Conservation (phyloP, 2,888 invertebrate species). For the Drosophila helvetica region DNA sequence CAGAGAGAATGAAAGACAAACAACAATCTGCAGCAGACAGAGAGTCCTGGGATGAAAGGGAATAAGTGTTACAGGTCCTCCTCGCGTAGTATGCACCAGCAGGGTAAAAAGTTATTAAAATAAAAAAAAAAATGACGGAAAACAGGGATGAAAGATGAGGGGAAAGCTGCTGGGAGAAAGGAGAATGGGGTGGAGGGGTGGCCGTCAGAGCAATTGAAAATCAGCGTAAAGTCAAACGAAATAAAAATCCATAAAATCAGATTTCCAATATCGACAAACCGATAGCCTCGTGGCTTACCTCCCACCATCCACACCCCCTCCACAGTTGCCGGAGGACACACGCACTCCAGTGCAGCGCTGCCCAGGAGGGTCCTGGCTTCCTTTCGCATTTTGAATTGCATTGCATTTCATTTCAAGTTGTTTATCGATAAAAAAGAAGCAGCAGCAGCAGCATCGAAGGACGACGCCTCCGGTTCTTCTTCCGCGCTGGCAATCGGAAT, state of each 20-base stretch:
- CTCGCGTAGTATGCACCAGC: constrained; percentile 7
- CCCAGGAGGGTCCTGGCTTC: constrained; percentile 23
- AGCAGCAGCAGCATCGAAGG: constrained; percentile 6
- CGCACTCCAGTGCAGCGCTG: constrained; percentile 14
- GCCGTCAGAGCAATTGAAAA: constrained; percentile 63
- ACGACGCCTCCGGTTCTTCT: constrained; percentile 16
- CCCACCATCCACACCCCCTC: not conserved
- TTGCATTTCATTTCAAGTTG: constrained; percentile 73
- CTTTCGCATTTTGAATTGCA: constrained; percentile 50
- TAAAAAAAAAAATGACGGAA: constrained; percentile 24
- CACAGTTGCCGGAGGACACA: constrained; percentile 37
- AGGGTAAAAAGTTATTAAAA: constrained; percentile 64
- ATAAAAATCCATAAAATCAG: constrained; percentile 79
- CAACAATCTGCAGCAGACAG: constrained; percentile 57
- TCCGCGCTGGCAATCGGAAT: constrained; percentile 32
- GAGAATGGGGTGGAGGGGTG: not conserved
- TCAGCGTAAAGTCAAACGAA: constrained; percentile 75
- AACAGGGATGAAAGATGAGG: not conserved
- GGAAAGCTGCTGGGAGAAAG: not conserved
- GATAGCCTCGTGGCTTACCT: constrained; percentile 55
- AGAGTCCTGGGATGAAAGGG: not conserved
- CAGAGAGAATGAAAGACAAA: constrained; percentile 63
- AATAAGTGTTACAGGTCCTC: constrained; percentile 20
- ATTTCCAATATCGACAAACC: constrained; percentile 76
- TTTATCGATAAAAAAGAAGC: constrained; percentile 66